Evolutionary conservation across 2,888 invertebrate species (phyloP), one percentile per base, ranked within the genome.

Genomic region (Trilocha varians): DNA sequence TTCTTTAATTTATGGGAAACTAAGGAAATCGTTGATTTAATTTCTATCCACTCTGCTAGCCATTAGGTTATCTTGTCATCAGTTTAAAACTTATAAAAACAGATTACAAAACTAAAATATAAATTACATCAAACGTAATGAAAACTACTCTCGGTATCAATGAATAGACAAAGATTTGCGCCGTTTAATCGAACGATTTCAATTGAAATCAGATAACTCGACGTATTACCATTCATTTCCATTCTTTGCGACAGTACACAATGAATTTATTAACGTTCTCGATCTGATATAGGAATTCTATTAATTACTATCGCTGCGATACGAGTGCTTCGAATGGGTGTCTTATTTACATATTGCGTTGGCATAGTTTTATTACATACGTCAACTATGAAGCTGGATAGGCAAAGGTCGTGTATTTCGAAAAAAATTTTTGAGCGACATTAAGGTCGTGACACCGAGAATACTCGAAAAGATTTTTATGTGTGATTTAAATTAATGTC

Each of bases 261-360:
- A 45, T 45, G 45, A 49, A 60, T 68, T 68, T 66, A 70, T 60
- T 62, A 55, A 50, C 47, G 51, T 54, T 48, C 52, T 54, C 57
- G 59, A 65, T 65, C 62, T 58, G 69, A 65, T 66, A 65, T 50
- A 34, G 32, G 53, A 53, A 56, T 58, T 62, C 50, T 55, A 60
- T 57, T 65, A 67, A 66, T 65, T 55, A 62, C 43, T 49, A 47
- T 51, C 48, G 44, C n/a, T 32, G 43, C 40, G 46, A 40, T 33
- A 44, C 39, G 25, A 38, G 32, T 45, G 44, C 41, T 47, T 43
- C 39, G 46, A 45, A 45, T 40, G 38, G 46, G 44, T 48, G 41
- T 45, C 45, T 46, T 16, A 52, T 53, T 53, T 42, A 39, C 46
- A 51, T 45, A 25, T 25, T 4, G 25, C 25, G 25, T 25, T 25